Percentiles rank a stretch among this genome's conserved stretches.
These are phyloP conservation scores for Montifringilla adamsi DNA, from an alignment of 2,113 vertebrate genomes.

Conservation along the genomic window DNA sequence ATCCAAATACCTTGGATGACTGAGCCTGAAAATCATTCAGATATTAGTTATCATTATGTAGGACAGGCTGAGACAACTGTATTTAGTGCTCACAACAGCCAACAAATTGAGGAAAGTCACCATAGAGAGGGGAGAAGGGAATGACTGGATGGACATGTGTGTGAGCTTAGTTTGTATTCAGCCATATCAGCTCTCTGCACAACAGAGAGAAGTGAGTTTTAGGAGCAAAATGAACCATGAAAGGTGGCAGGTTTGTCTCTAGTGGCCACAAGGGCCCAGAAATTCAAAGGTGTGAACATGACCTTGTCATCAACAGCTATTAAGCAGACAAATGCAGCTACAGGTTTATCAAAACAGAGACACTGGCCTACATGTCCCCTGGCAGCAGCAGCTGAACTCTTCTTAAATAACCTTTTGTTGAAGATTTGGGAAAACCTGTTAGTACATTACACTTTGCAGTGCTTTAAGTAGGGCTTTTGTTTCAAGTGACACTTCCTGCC, in stretches of 20 bases:
- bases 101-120: neutral
- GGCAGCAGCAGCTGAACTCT: neutral
- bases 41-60: neutral
- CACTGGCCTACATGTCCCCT: neutral
- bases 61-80: neutral
- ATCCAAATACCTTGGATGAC: neutral
- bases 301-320: constrained; percentile 41
- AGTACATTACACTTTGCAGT: neutral
- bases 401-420: neutral
- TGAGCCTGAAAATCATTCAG: neutral
- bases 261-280: neutral
- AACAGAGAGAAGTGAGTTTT: neutral
- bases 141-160: accelerated
- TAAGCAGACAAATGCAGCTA: neutral
- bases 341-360: neutral
- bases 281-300: constrained; percentile 31
- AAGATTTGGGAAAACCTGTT: neutral
- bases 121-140: neutral
- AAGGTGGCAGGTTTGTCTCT: neutral
- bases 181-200: neutral
- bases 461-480: neutral
- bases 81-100: neutral
- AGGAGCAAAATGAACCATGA: neutral
- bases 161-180: neutral
- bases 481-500: neutral